Conservation (phyloP, 1,140 invertebrate species). For the Drosophila punjabiensis region DNA sequence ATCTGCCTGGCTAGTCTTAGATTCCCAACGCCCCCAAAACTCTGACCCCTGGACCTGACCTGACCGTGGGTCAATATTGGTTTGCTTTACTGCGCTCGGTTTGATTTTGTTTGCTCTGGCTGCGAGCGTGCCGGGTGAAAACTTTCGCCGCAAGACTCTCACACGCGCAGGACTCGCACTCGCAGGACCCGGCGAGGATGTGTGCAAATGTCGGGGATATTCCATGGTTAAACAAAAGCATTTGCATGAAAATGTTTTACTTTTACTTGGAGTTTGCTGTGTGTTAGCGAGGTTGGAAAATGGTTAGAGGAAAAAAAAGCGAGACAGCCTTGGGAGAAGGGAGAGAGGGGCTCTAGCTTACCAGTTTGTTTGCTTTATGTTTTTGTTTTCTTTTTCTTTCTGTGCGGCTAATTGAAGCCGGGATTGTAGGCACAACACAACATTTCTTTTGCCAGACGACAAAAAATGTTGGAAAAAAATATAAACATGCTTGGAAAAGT, state of each 20-base stretch:
- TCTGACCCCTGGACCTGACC: slow-evolving; percentile 17
- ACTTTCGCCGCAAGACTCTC: slow-evolving; percentile 67
- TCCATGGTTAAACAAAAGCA: slow-evolving; percentile 79
- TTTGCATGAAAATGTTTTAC: slow-evolving; percentile 81
- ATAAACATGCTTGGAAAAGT: slow-evolving; percentile 1
- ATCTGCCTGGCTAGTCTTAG: slow-evolving; percentile 2
- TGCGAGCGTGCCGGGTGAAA: slow-evolving; percentile 58
- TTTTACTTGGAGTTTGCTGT: slow-evolving; percentile 71
- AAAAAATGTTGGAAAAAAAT: not conserved
- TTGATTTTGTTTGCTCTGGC: slow-evolving; percentile 75
- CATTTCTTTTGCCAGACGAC: slow-evolving; percentile 1
- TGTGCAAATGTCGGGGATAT: slow-evolving; percentile 71
- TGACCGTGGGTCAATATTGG: slow-evolving; percentile 74
- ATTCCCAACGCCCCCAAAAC: not conserved
- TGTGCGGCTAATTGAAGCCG: slow-evolving; percentile 64
- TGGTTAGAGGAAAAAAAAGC: not conserved
- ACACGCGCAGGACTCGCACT: slow-evolving; percentile 17
- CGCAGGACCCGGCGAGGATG: slow-evolving; percentile 27
- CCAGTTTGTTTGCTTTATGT: slow-evolving; percentile 51
- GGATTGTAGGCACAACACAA: slow-evolving; percentile 6
- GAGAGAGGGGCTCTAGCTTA: not conserved
- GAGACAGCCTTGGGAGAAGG: not conserved
- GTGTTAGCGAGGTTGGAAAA: slow-evolving; percentile 11
- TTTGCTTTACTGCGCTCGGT: slow-evolving; percentile 76
- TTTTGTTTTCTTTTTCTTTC: slow-evolving; percentile 31